phyloP scores from a whole-genome alignment of 2,113 vertebrate species.

The Macquaria ambigua region DNA sequence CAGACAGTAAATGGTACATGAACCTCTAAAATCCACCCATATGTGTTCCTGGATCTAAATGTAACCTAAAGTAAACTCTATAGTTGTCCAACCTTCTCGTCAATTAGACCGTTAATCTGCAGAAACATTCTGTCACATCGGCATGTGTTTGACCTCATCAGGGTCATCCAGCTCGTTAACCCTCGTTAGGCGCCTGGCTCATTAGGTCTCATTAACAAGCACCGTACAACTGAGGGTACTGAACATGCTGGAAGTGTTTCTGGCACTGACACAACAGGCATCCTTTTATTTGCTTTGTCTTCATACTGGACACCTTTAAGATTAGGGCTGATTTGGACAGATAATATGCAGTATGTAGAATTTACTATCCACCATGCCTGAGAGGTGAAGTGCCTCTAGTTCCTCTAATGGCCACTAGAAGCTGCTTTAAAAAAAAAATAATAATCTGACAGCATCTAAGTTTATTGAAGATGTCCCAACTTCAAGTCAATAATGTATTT shows the following conservation, averaged over 20 bases:
- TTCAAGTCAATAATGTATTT: not conserved
- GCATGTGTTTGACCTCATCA: constrained; percentile 66
- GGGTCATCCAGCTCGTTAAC: constrained; percentile 65
- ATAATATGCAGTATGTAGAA: not conserved
- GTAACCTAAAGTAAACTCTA: not conserved
- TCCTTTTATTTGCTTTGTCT: not conserved
- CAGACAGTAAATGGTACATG: not conserved
- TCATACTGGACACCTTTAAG: not conserved
- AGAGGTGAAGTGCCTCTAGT: not conserved
- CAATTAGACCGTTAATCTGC: constrained; percentile 54
- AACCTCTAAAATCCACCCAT: not conserved
- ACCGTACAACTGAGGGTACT: not conserved
- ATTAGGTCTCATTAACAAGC: constrained; percentile 55
- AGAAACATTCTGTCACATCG: constrained; percentile 55
- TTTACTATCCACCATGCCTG: not conserved
- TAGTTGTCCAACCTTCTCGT: not conserved
- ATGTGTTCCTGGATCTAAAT: not conserved
- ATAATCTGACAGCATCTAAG: too few species aligned
- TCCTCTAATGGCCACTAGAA: not conserved
- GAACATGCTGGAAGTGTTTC: not conserved
- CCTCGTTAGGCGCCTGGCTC: constrained; percentile 52
- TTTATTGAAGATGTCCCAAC: not conserved
- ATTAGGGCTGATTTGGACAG: not conserved
- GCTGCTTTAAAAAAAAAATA: not conserved
- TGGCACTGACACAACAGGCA: not conserved